Conservation (phyloP, 2,888 invertebrate genomes). For the Ormyrus nitidulus region DNA sequence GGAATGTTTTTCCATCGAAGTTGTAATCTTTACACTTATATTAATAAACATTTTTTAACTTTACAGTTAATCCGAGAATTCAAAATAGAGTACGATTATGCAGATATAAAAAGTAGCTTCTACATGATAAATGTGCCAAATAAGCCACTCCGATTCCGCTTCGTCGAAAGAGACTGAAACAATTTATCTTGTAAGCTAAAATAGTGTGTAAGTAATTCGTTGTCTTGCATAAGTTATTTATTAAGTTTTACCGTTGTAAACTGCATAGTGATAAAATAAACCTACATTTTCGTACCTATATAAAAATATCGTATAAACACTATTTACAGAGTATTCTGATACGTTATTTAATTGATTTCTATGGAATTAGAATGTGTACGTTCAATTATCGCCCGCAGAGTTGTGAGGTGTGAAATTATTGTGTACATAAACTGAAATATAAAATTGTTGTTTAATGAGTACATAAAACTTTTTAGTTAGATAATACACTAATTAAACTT, state of each 20-base stretch:
- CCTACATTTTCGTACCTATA: too few species aligned
- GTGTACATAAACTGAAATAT: slow-evolving; percentile 24
- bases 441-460: neutral
- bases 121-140: slow-evolving; percentile 80
- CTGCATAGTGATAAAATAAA: too few species aligned
- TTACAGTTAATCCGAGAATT: slow-evolving; percentile 80
- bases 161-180: slow-evolving; percentile 78
- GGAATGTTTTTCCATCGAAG: neutral
- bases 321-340: too few species aligned
- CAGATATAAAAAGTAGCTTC: slow-evolving; percentile 79
- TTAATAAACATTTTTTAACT: slow-evolving; percentile 20
- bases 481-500: neutral
- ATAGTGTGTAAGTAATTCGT: neutral
- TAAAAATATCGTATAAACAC: too few species aligned
- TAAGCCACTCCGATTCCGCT: slow-evolving; percentile 80
- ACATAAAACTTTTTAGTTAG: too few species aligned
- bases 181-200: neutral
- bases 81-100: slow-evolving; percentile 82
- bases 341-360: too few species aligned
- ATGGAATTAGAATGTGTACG: neutral
- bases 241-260: neutral
- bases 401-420: slow-evolving; percentile 11
- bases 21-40: neutral
- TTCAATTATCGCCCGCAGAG: slow-evolving; percentile 33
- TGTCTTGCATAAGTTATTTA: neutral